Evolutionary conservation across 2,888 invertebrate species (phyloP), one percentile per base, ranked within the genome.

Genomic region (Isoperla grammatica): DNA sequence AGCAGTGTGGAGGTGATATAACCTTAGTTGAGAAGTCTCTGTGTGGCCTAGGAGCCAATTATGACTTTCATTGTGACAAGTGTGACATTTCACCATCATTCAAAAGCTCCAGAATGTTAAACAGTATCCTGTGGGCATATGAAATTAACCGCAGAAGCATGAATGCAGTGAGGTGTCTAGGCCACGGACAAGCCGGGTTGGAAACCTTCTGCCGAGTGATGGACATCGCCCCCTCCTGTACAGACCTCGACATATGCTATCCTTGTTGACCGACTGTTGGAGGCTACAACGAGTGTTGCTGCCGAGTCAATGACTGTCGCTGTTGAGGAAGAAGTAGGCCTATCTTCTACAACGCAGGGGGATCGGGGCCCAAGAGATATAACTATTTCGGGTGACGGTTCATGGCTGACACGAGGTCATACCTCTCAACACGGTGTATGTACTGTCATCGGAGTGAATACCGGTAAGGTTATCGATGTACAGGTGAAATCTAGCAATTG

Each of bases 191-290:
- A 20, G 54, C 39, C 2, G 43, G 54, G 19, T 20, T 58, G 9
- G 19, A 50, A 13, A 42, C 43, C 42, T 56, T 59, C 37, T 59
- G 59, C n/a, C 54, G 59, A 42, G 12, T 59, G n/a, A 56, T 56
- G 45, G 59, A 59, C 17, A 15, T 43, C n/a, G 11, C 55, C 55
- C 0, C 15, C 59, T 54, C 42, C 55, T 45, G 59, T 56, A 1
- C 39, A 55, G 23, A 45, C 11, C 6, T 22, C 55, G 17, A 45
- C 59, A 4, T 55, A 55, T 13, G 46, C 29, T 9, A 54, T 37
- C 8, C 12, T 58, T 20, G 39, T 40, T 9, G 53, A 58, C 22
- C 22, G 22, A 12, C 39, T 58, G 19, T 13, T 58, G 8, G 35
- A 37, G 6, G 40, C 50, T 11, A 42, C 43, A 12, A 43, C 59